Base-by-base conservation (phyloP, 2,797 vertebrate species). In the Echeneis naucrates region DNA sequence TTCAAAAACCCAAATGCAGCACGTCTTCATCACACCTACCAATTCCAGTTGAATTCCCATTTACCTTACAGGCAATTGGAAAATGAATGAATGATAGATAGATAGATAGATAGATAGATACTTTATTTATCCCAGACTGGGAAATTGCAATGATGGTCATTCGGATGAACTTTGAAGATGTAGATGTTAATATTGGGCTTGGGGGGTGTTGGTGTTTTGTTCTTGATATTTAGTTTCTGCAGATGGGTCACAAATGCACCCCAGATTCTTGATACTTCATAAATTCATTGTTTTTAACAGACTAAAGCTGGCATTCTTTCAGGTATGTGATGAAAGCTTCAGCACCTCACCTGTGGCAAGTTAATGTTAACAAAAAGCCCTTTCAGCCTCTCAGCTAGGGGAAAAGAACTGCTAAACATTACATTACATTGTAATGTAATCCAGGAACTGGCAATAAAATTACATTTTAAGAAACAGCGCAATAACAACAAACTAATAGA, bases 1-100 rank as follows among this genome's bases (percentile, higher is more conserved):
- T 77, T 73, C 51, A 78, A 59, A 55, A 48, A 37, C 59, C 32
- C 66, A 62, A 27, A 64, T 69, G 21, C 37, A 77, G 60, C 70
- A 72, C 13, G 3, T 66, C 67, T 45, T 66, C 12, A 32, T 45
- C 26, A 30, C 21, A 40, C 58, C 60, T 32, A 54, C 30, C 59
- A 45, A 14, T 47, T 72, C 61, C 55, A 26, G 55, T 24, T 23
- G 48, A 53, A 61, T n/a, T 3, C n/a, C 53, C 27, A 45, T 21
- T 47, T 69, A 30, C 69, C 48, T 23, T 40, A 13, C 51, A 53
- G 54, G 38, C 35, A 68, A 30, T 17, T 72, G 56, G 61, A 59
- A 83, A 73, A 58, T n/a, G n/a, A n/a, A n/a, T n/a, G n/a, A n/a
- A n/a, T n/a, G n/a, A n/a, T n/a, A n/a, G n/a, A n/a, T n/a, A n/a